phyloP scores from a whole-genome alignment of 2,888 invertebrate genomes.

The Drepana falcataria region DNA sequence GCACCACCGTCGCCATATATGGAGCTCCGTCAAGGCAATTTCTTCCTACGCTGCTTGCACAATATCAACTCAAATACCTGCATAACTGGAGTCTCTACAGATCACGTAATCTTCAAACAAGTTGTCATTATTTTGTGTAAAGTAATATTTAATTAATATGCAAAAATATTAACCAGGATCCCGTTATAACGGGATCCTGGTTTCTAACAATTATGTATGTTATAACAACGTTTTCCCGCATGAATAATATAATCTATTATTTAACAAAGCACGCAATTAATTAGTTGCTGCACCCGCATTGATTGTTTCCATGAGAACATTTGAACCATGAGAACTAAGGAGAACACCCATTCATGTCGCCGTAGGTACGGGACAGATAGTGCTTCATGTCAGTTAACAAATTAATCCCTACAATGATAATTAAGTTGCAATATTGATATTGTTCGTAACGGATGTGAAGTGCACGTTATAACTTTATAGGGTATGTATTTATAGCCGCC shows the following conservation, averaged over 20 bases:
- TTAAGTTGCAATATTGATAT: slow-evolving; percentile 35
- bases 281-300: slow-evolving; percentile 49
- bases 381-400: slow-evolving; percentile 11
- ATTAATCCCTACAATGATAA: not conserved
- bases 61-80: slow-evolving; percentile 12
- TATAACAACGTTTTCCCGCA: no score
- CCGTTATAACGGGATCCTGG: no score
- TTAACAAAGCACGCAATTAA: slow-evolving; percentile 14
- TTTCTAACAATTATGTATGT: no score
- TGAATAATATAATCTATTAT: slow-evolving; percentile 8
- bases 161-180: no score
- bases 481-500: slow-evolving; percentile 64
- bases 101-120: slow-evolving; percentile 13
- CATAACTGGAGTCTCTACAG: not conserved
- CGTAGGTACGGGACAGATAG: slow-evolving; percentile 25
- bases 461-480: slow-evolving; percentile 35
- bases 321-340: slow-evolving; percentile 57
- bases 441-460: slow-evolving; percentile 49
- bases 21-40: slow-evolving; percentile 37
- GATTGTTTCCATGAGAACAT: slow-evolving; percentile 67
- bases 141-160: slow-evolving; percentile 34
- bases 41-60: slow-evolving; percentile 34
- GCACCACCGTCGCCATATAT: slow-evolving; percentile 23
- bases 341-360: slow-evolving; percentile 43
- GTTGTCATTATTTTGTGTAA: slow-evolving; percentile 4